These are phyloP conservation scores for Aphelinus atriplicis DNA, from an alignment of 1,140 invertebrate genomes.

Conservation along the genomic window DNA sequence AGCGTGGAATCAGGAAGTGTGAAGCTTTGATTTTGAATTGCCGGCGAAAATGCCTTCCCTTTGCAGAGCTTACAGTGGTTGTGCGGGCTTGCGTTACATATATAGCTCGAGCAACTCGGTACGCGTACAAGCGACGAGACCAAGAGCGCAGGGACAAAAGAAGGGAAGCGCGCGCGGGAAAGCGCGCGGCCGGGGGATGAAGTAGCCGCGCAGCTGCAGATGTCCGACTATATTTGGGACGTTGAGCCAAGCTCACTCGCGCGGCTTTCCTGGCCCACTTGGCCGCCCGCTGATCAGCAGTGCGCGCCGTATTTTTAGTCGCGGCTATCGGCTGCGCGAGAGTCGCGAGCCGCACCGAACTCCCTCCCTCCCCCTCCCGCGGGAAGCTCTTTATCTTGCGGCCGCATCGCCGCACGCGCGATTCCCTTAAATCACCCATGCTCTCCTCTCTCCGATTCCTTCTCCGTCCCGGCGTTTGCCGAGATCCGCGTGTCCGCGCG, in stretches of 20 bases:
- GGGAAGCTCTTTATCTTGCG: neutral
- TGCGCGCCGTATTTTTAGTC: conserved; percentile 52
- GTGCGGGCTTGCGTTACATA: too few relatives aligned
- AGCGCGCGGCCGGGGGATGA: neutral
- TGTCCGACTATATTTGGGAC: conserved; percentile 58
- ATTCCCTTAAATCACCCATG: neutral
- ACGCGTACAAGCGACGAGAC: too few relatives aligned
- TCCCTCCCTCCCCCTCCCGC: neutral
- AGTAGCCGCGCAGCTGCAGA: conserved; percentile 32
- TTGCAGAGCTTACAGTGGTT: too few relatives aligned
- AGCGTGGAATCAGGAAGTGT: too few relatives aligned
- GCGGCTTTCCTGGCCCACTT: conserved; percentile 52
- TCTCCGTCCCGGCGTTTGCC: neutral
- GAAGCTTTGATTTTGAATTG: too few relatives aligned
- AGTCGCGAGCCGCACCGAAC: neutral
- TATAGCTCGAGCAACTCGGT: too few relatives aligned
- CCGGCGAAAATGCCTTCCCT: too few relatives aligned
- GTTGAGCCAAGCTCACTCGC: conserved; percentile 52
- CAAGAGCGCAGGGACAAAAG: neutral
- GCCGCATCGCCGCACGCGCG: neutral
- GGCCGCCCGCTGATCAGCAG: conserved; percentile 49
- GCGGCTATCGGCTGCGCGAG: conserved; percentile 25
- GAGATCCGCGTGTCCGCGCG: too few relatives aligned
- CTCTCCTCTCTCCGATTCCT: neutral
- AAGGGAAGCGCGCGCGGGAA: neutral